phyloP scores from a whole-genome alignment of 2,113 vertebrate genomes.

The Budorcas taxicolor region DNA sequence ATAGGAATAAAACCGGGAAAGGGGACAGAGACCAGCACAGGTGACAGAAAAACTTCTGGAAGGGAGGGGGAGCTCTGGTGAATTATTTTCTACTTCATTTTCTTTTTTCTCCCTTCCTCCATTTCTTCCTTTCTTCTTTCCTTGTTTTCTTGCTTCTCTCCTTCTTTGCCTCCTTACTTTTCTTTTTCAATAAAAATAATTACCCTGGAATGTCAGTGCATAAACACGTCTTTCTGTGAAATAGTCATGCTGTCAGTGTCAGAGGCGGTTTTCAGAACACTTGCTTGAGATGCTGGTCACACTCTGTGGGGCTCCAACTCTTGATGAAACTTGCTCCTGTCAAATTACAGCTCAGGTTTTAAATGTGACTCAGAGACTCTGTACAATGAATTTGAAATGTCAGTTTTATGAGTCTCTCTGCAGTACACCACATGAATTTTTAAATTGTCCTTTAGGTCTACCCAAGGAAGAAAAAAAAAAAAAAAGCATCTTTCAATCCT shows the following conservation, averaged over 20 bases:
- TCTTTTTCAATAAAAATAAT: neutral
- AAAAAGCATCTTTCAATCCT: neutral
- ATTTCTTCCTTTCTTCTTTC: neutral
- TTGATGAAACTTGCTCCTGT: slow-evolving; percentile 33
- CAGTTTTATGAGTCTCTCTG: slow-evolving; percentile 29
- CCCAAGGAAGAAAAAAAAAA: neutral
- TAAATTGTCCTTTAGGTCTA: slow-evolving; percentile 35
- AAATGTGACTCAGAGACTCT: slow-evolving; percentile 13
- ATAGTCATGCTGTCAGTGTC: neutral
- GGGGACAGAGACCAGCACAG: neutral
- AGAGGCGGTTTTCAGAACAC: neutral
- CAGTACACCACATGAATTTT: slow-evolving; percentile 52
- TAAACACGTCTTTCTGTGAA: neutral
- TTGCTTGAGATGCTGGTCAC: neutral
- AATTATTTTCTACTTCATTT: neutral
- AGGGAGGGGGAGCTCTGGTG: slow-evolving; percentile 36
- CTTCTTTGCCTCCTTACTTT: neutral
- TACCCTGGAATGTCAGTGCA: neutral
- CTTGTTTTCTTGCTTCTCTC: neutral
- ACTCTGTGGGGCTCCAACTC: neutral
- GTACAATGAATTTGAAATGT: slow-evolving; percentile 48
- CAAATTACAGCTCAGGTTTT: slow-evolving; percentile 43
- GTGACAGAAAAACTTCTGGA: slow-evolving; percentile 56
- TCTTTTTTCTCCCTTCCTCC: neutral
- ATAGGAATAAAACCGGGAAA: neutral